Evolutionary conservation across 2,113 vertebrate species (phyloP).

Genomic region (Laticauda laticaudata): DNA sequence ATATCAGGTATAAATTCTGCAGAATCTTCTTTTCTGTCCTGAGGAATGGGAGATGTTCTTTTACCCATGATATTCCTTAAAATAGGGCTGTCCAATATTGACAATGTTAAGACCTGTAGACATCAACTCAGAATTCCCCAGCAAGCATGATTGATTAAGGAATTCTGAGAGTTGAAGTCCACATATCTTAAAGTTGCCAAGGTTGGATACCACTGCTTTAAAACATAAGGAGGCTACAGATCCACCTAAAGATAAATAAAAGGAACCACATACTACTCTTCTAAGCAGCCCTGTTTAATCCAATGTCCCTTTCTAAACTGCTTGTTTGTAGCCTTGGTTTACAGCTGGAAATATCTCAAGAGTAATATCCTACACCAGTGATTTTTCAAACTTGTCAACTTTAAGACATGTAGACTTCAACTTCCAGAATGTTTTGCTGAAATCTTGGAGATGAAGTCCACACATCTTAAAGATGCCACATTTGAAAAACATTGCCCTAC

Average conservation of each 20-base stretch:
- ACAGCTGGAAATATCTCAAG: too few relatives aligned
- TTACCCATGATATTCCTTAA: not conserved
- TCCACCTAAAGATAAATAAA: not conserved
- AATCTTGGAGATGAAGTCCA: not conserved
- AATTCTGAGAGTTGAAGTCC: not conserved
- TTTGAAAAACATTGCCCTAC: not conserved
- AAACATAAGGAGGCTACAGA: not conserved
- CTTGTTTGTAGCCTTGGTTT: not conserved
- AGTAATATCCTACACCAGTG: not conserved
- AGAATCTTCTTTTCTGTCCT: not conserved
- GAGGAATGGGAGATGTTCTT: not conserved
- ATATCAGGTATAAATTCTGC: slow-evolving; percentile 74
- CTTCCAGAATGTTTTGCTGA: not conserved
- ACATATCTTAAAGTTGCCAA: not conserved
- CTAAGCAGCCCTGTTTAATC: not conserved
- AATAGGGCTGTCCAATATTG: not conserved
- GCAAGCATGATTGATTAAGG: not conserved
- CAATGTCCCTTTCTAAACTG: not conserved
- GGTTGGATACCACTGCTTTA: not conserved
- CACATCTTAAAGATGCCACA: not conserved
- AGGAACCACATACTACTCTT: not conserved
- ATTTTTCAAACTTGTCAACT: not conserved
- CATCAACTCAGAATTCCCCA: too few relatives aligned
- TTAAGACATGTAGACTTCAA: not conserved
- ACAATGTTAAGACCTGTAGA: not conserved